Evolutionary conservation across 2,888 invertebrate species (phyloP), one percentile per base, ranked within the genome.

Genomic region (Syrphus vitripennis): DNA sequence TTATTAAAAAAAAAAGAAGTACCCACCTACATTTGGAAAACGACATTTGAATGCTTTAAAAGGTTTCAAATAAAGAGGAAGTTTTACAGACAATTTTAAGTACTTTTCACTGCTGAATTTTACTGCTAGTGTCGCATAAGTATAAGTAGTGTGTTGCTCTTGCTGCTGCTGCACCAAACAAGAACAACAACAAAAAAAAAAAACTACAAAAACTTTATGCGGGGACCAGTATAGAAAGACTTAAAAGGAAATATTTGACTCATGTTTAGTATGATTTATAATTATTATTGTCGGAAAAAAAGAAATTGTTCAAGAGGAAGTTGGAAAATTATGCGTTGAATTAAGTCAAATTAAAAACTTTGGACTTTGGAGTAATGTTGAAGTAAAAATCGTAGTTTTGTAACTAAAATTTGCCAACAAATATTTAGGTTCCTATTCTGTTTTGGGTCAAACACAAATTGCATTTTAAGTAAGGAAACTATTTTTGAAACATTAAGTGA

Each of bases 191-290:
- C 26, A 63, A 63, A 63, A 42, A 12, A 29, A 4, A 50, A 50
- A n/a, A 50, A 50, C 14, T 16, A 29, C 9, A 50, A 50, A n/a
- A 50, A 50, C 14, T 67, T 67, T 45, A 29, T 40, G 42, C 63
- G 26, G 29, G 42, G 19, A 29, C 19, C 19, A 21, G 29, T 40
- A n/a, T n/a, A 40, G 42, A 57, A 40, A 63, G 70, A 34, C 63
- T 63, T 55, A 42, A 12, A 76, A 70, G 24, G 50, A 63, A 65
- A 82, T 76, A 6, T 63, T 76, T 71, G 29, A 29, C 37, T 40
- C 31, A 40, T 82, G 81, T 65, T 37, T 42, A 37, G 21, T 37
- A 55, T 55, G 67, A 80, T 48, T 80, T 75, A 63, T 50, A 69
- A 53, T 55, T 59, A 37, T 59, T 42, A 57, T 76, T 67, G 55